Evolutionary conservation across 2,888 invertebrate genomes (phyloP).

Genomic region (Rhagium mordax): DNA sequence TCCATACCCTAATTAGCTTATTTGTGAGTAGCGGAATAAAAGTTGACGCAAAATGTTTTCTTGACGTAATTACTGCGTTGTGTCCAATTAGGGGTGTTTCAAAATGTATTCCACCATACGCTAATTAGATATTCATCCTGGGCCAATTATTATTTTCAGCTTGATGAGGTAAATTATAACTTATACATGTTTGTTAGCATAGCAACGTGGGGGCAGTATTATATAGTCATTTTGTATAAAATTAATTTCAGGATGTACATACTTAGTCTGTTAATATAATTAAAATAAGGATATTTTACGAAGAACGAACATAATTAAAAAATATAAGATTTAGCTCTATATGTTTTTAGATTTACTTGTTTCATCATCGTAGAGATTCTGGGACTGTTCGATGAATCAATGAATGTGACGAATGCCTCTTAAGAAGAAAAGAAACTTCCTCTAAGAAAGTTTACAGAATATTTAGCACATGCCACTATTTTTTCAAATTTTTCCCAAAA

Average conservation of each 20-base stretch:
- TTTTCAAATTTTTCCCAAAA: no score
- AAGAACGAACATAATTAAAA: no score
- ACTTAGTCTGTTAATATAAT: neutral
- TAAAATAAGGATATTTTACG: no score
- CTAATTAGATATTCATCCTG: constrained; percentile 45
- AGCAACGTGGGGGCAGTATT: neutral
- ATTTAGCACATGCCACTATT: no score
- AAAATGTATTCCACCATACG: constrained; percentile 37
- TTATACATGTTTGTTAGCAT: constrained; percentile 16
- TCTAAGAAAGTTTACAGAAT: no score
- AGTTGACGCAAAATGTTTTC: constrained; percentile 2
- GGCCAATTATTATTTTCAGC: constrained; percentile 50
- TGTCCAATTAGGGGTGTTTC: constrained; percentile 46
- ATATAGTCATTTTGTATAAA: constrained; percentile 6
- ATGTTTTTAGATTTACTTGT: no score
- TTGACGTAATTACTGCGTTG: constrained; percentile 44
- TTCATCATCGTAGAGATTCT: no score
- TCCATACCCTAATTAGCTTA: constrained; percentile 12
- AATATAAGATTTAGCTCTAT: no score
- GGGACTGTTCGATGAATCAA: no score
- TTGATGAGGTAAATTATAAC: constrained; percentile 42
- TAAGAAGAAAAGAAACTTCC: no score
- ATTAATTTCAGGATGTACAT: constrained; percentile 8
- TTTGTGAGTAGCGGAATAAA: neutral
- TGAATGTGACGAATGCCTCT: no score